Evolutionary conservation across 2,888 invertebrate species (phyloP).

Genomic region (Nemotelus pantherinus): DNA sequence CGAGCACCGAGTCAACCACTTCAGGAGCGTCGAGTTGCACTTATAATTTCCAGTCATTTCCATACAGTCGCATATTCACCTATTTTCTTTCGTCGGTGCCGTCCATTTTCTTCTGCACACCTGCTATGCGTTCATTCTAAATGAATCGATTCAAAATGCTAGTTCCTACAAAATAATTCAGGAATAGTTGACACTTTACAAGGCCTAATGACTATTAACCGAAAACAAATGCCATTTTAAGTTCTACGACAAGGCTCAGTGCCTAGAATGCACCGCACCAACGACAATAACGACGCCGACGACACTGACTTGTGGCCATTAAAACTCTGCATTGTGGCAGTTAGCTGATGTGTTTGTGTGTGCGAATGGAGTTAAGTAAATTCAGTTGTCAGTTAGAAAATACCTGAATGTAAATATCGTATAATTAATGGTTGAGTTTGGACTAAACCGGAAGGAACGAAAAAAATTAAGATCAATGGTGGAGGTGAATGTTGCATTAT

Average conservation of each 20-base stretch:
- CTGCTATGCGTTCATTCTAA: slow-evolving; percentile 27
- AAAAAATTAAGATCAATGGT: background rate
- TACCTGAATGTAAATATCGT: slow-evolving; percentile 38
- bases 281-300: background rate
- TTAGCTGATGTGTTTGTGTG: background rate
- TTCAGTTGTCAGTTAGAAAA: slow-evolving; percentile 39
- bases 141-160: slow-evolving; percentile 32
- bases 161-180: slow-evolving; percentile 27
- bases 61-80: slow-evolving; percentile 31
- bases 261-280: background rate
- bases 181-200: slow-evolving; percentile 38
- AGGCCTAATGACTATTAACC: slow-evolving; percentile 38
- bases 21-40: background rate
- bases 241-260: slow-evolving; percentile 1
- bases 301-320: slow-evolving; percentile 12
- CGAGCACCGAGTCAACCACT: background rate
- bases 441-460: background rate
- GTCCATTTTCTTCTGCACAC: background rate
- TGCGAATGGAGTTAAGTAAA: slow-evolving; percentile 7
- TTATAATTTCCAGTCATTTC: slow-evolving; percentile 30
- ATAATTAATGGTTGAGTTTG: slow-evolving; percentile 24
- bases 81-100: background rate
- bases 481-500: background rate
- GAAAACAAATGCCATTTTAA: slow-evolving; percentile 41
- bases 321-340: background rate